Base-by-base conservation (phyloP, 64 coral and sea anemone species). In the Montipora efflorescens region DNA sequence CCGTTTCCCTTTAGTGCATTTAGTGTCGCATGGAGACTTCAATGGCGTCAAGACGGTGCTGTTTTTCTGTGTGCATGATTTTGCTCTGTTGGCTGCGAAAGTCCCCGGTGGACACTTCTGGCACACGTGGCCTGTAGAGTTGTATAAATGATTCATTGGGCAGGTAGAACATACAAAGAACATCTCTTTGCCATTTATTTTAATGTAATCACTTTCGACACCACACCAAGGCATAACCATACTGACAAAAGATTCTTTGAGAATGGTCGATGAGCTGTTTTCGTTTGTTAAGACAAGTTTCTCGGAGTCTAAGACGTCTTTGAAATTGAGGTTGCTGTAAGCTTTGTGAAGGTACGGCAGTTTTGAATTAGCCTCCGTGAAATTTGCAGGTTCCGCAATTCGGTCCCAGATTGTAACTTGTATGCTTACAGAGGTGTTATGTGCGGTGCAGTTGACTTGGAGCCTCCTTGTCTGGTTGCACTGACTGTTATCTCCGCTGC, bases 141-240 rank as follows among this genome's bases (percentile, higher is more conserved):
- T 86, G 67, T 86, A 86, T 8, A 47, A 47, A 49, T 86, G 66
- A 16, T 86, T 66, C 82, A 22, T 16, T 49, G 82, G 82, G 66
- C 82, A 86, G 64, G 66, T 72, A 59, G 82, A 86, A 67, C 82
- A 86, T 0, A 86, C 82, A 72, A 72, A 86, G 16, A 22, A 83
- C 19, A 46, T 49, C 8, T 68, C 16, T 16, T 86, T 72, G 1
- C 82, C 82, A 20, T 62, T 43, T 10, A 86, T 18, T 59, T 72
- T 86, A 8, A 86, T 86, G 18, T 71, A 86, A 47, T 86, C 62
- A 71, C 48, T 49, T 50, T 50, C 43, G 20, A 14, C 62, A 67
- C 47, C 43, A 49, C 82, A 86, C 47, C 47, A 47, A 52, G 82
- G 82, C 3, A 12, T 51, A 18, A 67, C 19, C 46, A 22, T 50